Conservation (phyloP, 2,113 vertebrate species). For the Heterochromis multidens region DNA sequence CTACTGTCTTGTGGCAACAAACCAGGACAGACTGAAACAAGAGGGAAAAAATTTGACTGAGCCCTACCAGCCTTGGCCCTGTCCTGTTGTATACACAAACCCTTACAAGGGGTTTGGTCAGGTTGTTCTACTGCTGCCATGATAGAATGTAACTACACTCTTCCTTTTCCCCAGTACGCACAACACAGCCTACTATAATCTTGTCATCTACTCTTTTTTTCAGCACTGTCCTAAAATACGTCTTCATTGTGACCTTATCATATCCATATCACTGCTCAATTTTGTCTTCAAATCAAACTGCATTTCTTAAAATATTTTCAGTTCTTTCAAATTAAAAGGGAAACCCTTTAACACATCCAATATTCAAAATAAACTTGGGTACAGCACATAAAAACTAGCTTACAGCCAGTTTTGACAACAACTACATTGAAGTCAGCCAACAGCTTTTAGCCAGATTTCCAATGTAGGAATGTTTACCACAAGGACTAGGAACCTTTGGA, state of each 20-base stretch:
- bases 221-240: too few species aligned
- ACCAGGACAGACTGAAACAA: background rate
- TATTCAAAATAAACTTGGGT: accelerated
- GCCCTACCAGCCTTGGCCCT: too few species aligned
- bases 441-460: too few species aligned
- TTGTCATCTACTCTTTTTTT: background rate
- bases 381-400: background rate
- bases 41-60: background rate
- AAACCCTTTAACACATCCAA: background rate
- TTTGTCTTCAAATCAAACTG: background rate
- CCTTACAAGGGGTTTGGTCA: background rate
- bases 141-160: background rate
- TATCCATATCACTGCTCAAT: background rate
- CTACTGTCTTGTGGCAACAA: background rate
- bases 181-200: background rate
- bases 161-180: background rate
- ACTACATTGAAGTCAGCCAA: too few species aligned
- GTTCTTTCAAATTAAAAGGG: background rate
- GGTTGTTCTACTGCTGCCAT: background rate
- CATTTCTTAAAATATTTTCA: background rate
- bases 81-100: accelerated
- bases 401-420: too few species aligned
- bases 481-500: too few species aligned
- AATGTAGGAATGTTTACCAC: too few species aligned
- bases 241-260: too few species aligned